Evolutionary conservation across 2,113 vertebrate species (phyloP).

Genomic region (Eolophus roseicapilla): DNA sequence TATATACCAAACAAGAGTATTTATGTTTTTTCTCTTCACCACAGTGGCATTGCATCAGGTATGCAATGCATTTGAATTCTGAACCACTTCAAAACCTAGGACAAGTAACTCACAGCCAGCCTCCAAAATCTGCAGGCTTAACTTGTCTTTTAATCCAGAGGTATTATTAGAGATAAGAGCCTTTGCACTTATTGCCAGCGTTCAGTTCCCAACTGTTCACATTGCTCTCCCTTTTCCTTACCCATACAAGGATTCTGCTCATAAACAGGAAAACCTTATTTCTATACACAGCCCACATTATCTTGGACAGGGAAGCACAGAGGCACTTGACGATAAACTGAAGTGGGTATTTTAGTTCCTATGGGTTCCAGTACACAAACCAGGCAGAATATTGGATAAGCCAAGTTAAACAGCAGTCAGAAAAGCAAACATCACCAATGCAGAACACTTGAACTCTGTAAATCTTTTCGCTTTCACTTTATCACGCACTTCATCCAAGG

Average conservation of each 20-base stretch:
- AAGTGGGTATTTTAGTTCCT: neutral
- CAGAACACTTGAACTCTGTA: neutral
- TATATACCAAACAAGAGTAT: neutral
- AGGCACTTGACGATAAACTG: neutral
- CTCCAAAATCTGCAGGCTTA: neutral
- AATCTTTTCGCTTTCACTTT: neutral
- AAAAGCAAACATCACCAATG: neutral
- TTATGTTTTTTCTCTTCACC: neutral
- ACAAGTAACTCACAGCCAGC: neutral
- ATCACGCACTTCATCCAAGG: neutral
- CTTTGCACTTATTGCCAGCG: neutral
- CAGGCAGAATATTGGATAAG: neutral
- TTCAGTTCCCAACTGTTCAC: neutral
- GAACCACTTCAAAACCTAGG: neutral
- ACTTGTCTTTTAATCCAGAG: neutral
- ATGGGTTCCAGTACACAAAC: neutral
- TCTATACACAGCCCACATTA: fast-evolving
- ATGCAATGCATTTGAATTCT: neutral
- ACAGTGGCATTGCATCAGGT: neutral
- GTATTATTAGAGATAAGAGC: neutral
- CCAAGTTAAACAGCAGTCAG: neutral
- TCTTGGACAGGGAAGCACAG: neutral
- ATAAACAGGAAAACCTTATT: neutral
- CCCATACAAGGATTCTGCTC: neutral
- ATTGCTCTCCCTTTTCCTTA: neutral